Base-by-base conservation (phyloP, 1,140 invertebrate species). In the Andricus grossulariae region DNA sequence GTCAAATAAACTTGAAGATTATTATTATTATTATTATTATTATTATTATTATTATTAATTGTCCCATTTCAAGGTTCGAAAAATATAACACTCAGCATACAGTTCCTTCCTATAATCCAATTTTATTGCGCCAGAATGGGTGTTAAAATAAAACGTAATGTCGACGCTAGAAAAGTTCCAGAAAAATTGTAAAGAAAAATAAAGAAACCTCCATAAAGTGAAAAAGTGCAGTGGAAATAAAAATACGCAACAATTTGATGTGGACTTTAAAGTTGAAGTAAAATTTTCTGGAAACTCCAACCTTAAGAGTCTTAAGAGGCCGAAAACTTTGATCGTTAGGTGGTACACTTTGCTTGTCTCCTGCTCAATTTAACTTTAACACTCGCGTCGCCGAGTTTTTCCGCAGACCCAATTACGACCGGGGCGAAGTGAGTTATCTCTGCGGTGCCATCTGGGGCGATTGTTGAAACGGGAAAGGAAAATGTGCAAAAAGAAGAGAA, bases 251-350 rank as follows among this genome's bases (percentile, higher is more conserved):
- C 25, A 60, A 39, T 66, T 66, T 66, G 32, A 66, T 66, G 60
- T 39, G 25, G 25, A 45, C 60, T 66, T 66, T 15, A 39, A 66
- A 66, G 32, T 39, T 39, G 25, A 39, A 66, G 25, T 66, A 66
- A 66, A 32, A 39, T 66, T 66, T 11, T 66, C 15, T 66, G 60
- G 25, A 39, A 39, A 66, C 16, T 32, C 13, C 15, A 66, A 32
- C n/a, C 15, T 39, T 25, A 66, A 25, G 60, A 66, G 25, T 39
- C 21, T 66, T 39, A 45, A 66, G 60, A 66, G 60, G 60, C 39
- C 60, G 25, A 66, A 66, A 66, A 66, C 60, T 66, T 66, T 39
- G 25, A 66, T 66, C 60, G 25, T 66, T 66, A 66, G 25, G 25
- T n/a, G 32, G 39, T 15, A 60, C 32, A 66, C 60, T 66, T 1